Evolutionary conservation across 2,113 vertebrate genomes (phyloP).

Genomic region (Hippocampus barbouri): DNA sequence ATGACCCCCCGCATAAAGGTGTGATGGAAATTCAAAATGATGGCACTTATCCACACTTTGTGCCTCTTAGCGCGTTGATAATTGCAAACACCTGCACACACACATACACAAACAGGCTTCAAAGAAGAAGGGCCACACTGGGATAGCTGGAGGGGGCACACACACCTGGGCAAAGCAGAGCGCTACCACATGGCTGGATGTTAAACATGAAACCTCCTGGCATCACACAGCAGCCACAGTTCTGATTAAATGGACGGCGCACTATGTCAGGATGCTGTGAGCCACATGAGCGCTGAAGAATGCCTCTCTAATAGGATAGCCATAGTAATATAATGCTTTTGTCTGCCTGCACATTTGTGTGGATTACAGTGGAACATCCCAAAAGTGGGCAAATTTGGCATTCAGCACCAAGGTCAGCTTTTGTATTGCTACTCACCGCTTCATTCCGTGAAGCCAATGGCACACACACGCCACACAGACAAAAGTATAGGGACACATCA

Average conservation of each 20-base stretch:
- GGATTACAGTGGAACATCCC: background rate
- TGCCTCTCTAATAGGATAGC: background rate
- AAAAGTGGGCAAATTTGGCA: background rate
- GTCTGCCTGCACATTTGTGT: background rate
- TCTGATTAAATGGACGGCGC: slow-evolving; percentile 50
- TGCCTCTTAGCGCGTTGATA: slow-evolving; percentile 77
- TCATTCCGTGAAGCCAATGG: background rate
- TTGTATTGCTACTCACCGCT: background rate
- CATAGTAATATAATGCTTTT: background rate
- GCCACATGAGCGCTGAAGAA: slow-evolving; percentile 14
- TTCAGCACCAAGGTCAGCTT: background rate
- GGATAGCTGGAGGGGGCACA: slow-evolving; percentile 65
- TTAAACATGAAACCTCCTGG: slow-evolving; percentile 44
- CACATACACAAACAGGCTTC: slow-evolving; percentile 48
- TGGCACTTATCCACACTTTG: slow-evolving; percentile 78
- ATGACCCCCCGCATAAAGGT: slow-evolving; percentile 71
- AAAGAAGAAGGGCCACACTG: slow-evolving; percentile 71
- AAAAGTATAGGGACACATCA: background rate
- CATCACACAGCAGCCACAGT: slow-evolving; percentile 43
- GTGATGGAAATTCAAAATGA: slow-evolving; percentile 79
- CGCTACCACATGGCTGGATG: slow-evolving; percentile 63
- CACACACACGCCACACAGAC: background rate
- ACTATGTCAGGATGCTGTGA: slow-evolving; percentile 13
- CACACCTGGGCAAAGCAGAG: slow-evolving; percentile 69
- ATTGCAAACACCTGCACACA: slow-evolving; percentile 77